Evolutionary conservation across 1,140 invertebrate species (phyloP).

Genomic region (Drosophila albomicans): DNA sequence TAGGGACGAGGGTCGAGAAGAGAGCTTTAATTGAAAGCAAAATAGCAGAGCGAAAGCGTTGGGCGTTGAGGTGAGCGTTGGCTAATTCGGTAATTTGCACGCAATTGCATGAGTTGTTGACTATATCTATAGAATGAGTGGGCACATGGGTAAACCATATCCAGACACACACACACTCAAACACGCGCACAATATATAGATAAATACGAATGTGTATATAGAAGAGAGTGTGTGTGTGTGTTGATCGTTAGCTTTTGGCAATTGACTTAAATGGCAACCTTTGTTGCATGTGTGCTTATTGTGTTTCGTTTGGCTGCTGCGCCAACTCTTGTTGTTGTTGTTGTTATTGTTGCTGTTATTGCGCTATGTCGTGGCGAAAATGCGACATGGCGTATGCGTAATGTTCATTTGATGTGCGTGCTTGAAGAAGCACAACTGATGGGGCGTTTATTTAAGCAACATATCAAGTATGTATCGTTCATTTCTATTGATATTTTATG

Average conservation of each 20-base stretch:
- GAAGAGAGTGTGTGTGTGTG: conserved; percentile 20
- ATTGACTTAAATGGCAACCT: conserved; percentile 80
- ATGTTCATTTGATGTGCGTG: conserved; percentile 81
- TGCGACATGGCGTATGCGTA: conserved; percentile 73
- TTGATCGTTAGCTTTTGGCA: conserved; percentile 78
- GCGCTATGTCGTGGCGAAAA: conserved; percentile 9
- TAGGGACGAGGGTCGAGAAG: neutral
- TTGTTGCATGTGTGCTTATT: conserved; percentile 63
- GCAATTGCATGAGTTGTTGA: conserved; percentile 82
- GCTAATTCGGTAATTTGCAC: conserved; percentile 82
- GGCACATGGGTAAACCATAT: conserved; percentile 32
- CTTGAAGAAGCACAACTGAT: conserved; percentile 54
- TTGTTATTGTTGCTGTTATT: conserved; percentile 5
- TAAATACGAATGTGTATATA: neutral
- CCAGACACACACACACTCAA: conserved; percentile 16
- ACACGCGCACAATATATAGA: neutral
- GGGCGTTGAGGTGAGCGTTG: conserved; percentile 74
- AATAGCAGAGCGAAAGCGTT: conserved; percentile 71
- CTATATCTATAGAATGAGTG: conserved; percentile 76
- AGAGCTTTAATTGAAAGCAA: conserved; percentile 78
- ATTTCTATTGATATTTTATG: conserved; percentile 20
- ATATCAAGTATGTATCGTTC: conserved; percentile 22
- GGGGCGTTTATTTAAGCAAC: conserved; percentile 57
- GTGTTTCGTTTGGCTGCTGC: conserved; percentile 36
- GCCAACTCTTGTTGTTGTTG: conserved; percentile 1